Evolutionary conservation across 2,888 invertebrate genomes (phyloP).

Genomic region (Epistrophe grossulariae): DNA sequence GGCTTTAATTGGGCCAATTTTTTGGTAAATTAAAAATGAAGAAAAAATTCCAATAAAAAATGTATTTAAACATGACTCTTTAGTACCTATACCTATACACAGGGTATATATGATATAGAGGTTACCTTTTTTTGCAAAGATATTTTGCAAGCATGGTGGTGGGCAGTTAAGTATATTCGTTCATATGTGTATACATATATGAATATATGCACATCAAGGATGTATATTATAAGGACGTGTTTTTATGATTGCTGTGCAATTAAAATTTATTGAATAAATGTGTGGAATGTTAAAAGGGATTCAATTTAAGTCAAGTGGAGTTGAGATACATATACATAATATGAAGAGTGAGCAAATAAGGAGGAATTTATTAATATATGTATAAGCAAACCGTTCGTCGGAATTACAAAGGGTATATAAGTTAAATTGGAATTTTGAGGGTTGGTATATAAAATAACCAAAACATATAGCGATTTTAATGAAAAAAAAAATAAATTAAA

Average conservation of each 20-base stretch:
- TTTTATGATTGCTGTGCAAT: conserved; percentile 71
- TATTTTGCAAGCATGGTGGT: neutral
- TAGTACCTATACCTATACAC: neutral
- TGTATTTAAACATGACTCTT: neutral
- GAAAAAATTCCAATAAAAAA: conserved; percentile 67
- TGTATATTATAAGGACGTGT: conserved; percentile 54
- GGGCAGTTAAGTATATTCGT: conserved; percentile 13
- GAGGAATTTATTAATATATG: too few relatives aligned
- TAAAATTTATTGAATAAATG: conserved; percentile 62
- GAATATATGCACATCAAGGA: conserved; percentile 1
- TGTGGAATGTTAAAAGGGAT: conserved; percentile 65
- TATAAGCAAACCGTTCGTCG: too few relatives aligned
- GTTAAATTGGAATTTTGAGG: too few relatives aligned
- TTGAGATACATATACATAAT: neutral
- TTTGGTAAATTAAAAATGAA: conserved; percentile 74
- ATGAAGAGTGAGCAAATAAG: neutral
- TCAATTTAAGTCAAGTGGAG: conserved; percentile 51
- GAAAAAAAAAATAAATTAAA: too few relatives aligned
- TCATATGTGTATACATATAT: too few relatives aligned
- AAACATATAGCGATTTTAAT: too few relatives aligned
- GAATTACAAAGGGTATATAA: too few relatives aligned
- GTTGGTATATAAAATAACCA: too few relatives aligned
- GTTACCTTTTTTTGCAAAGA: conserved; percentile 12
- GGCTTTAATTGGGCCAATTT: conserved; percentile 75
- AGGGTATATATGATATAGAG: conserved; percentile 4